Evolutionary conservation across 2,888 invertebrate genomes (phyloP), one percentile per base, ranked within the genome.

Genomic region (Lasioglossum malachurum): DNA sequence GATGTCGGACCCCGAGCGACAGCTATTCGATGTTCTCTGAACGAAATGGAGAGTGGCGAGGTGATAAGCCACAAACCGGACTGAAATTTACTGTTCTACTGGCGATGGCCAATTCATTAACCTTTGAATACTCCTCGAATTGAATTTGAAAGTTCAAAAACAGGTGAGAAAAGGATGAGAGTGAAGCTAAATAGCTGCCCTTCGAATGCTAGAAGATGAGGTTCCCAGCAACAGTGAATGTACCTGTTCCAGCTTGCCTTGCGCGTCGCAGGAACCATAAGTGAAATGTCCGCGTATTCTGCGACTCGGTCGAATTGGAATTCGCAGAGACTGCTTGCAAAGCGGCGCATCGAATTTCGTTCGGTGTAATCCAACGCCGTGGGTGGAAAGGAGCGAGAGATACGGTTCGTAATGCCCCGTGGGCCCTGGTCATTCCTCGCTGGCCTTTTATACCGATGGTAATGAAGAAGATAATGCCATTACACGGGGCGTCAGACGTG

Each of bases 381-480:
- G 82, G 89, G 90, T 78, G 87, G 78, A 75, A 35, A 73, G 44
- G 60, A 75, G 35, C 4, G 75, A 75, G 31, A 72, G 69, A 80
- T 44, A 67, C 74, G 69, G 49, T 49, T 49, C 57, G 67, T 57
- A 60, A 74, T 49, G 44, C 38, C 57, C 19, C 31, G 23, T 35
- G 73, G 67, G 3, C 27, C 46, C 23, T 53, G 67, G 60, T 71
- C 69, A 10, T 78, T 69, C 71, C 38, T 10, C 44, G 35, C 31
- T 38, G 38, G 53, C 38, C 80, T 81, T 85, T 91, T 82, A 64
- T 77, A 87, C 46, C 75, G 69, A 81, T 69, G 83, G 69, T 91
- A 91, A 90, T 78, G 89, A 90, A 83, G 72, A 38, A 82, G 80
- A 86, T 90, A 89, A 91, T 80, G 46, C 60, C 38, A 85, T 89